Conservation (phyloP, 2,888 invertebrate genomes). For the Megastigmus dorsalis region DNA sequence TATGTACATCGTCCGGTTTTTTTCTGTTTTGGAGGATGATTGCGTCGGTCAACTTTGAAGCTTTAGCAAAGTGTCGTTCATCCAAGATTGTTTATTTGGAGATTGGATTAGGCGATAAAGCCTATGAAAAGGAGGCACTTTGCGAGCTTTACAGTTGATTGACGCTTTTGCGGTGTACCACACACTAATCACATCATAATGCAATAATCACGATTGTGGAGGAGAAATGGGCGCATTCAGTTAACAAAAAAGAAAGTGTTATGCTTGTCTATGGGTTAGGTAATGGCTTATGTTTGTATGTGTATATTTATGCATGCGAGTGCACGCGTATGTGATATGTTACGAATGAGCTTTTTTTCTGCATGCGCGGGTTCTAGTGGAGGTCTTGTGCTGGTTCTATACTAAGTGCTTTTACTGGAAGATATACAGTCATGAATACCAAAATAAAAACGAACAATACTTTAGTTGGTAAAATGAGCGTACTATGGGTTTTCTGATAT, state of each 20-base stretch:
- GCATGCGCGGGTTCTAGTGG: constrained; percentile 12
- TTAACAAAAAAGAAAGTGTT: no score
- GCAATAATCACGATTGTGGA: constrained; percentile 22
- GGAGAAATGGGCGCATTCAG: constrained; percentile 5
- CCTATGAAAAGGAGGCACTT: no score
- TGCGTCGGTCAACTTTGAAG: no score
- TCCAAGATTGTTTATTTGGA: no score
- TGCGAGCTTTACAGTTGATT: no score
- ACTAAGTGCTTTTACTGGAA: neutral
- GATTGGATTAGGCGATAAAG: no score
- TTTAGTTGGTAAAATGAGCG: constrained; percentile 35
- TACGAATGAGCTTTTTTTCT: constrained; percentile 7
- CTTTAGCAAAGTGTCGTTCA: no score
- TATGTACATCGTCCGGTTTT: no score
- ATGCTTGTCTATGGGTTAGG: constrained; percentile 26
- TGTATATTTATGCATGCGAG: constrained; percentile 9
- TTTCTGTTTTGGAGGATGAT: no score
- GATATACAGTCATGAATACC: constrained; percentile 11
- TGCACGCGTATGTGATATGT: constrained; percentile 18
- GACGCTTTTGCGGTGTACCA: no score
- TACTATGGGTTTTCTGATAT: constrained; percentile 21
- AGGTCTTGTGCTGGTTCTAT: neutral
- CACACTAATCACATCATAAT: constrained; percentile 25
- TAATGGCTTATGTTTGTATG: constrained; percentile 1
- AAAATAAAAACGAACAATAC: constrained; percentile 23